A percentile compares a stretch with the other conserved stretches of the same genome.
phyloP scores from a whole-genome alignment of 92 coral and sea anemone genomes.

The Umimayanthus chanpuru region DNA sequence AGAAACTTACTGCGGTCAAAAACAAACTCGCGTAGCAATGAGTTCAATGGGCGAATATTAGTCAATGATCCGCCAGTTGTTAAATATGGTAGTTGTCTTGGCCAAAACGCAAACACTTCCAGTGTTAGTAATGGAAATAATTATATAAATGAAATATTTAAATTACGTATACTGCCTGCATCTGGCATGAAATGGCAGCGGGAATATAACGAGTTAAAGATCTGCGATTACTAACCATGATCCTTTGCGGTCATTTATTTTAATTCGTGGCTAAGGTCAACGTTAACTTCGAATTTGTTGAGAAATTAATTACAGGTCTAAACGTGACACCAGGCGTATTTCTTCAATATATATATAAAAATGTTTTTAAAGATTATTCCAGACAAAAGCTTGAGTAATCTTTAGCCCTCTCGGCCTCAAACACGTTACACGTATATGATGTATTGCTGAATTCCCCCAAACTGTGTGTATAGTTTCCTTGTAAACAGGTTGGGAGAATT shows the following conservation, averaged over 20 bases:
- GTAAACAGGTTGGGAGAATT: no score
- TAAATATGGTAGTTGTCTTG: neutral
- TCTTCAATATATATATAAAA: neutral
- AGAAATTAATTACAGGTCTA: no score
- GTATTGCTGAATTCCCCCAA: no score
- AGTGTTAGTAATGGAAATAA: neutral
- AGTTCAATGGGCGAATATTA: neutral
- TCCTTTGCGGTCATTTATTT: neutral
- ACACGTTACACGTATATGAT: no score
- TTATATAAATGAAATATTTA: constrained; percentile 18
- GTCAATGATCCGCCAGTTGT: neutral
- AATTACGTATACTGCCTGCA: constrained; percentile 21
- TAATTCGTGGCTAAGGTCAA: neutral
- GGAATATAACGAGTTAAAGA: no score
- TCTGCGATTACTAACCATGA: neutral
- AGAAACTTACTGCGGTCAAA: neutral
- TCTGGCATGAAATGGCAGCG: constrained; percentile 36
- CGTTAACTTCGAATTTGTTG: neutral
- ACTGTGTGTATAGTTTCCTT: no score
- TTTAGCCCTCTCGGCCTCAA: no score
- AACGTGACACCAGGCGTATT: no score
- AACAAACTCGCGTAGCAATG: neutral
- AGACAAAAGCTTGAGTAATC: no score
- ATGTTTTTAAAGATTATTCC: neutral
- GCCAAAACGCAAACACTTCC: neutral